Percentiles rank a stretch among this genome's conserved stretches.
These are phyloP conservation scores for Pristionchus mayeri DNA, from an alignment of 2,888 invertebrate genomes.

Conservation along the genomic window DNA sequence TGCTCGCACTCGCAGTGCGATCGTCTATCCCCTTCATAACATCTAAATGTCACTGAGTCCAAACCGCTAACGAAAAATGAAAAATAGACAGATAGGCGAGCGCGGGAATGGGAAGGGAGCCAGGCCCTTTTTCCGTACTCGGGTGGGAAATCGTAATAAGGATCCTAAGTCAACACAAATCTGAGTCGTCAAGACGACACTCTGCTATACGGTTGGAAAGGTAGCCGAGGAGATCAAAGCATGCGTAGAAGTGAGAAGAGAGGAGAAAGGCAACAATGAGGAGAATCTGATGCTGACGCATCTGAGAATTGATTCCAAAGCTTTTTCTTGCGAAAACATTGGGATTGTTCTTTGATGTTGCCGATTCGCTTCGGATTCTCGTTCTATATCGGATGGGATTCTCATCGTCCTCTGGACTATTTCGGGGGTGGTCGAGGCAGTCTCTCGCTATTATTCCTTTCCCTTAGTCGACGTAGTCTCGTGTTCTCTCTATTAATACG, in stretches of 20 bases:
- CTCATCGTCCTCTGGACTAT: too few species aligned
- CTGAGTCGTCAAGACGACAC: background rate
- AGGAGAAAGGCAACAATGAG: constrained; percentile 12
- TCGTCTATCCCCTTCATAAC: background rate
- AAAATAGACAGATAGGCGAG: background rate
- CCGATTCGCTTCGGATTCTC: constrained; percentile 17
- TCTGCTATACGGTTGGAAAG: constrained; percentile 1
- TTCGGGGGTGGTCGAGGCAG: background rate
- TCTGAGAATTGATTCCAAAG: constrained; percentile 10
- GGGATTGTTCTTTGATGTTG: constrained; percentile 6
- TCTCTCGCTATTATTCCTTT: background rate
- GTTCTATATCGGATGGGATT: too few species aligned
- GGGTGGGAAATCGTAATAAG: constrained; percentile 7
- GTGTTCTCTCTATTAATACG: background rate
- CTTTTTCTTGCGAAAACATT: background rate
- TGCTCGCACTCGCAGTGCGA: too few species aligned
- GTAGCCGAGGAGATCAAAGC: constrained; percentile 25
- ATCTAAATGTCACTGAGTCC: constrained; percentile 38
- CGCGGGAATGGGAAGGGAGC: background rate
- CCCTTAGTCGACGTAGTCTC: background rate
- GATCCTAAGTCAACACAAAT: background rate
- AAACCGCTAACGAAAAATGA: too few species aligned
- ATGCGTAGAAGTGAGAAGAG: background rate
- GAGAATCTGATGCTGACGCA: constrained; percentile 20
- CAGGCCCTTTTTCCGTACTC: background rate